Evolutionary conservation across 2,797 vertebrate species (phyloP), one percentile per base, ranked within the genome.

Genomic region (Parotocinclus haroldoi): DNA sequence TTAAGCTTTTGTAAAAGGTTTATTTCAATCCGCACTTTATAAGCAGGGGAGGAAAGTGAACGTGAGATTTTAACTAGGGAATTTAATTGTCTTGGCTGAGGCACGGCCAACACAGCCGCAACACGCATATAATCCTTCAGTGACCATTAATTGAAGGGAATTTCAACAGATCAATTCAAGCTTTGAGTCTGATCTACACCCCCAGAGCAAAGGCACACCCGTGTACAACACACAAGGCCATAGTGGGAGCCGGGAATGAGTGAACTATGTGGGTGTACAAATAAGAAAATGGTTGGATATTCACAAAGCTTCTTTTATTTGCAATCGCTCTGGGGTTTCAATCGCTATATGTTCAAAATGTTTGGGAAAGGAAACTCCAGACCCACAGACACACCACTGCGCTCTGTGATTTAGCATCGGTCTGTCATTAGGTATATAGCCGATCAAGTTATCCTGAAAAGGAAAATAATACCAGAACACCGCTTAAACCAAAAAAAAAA

Each of bases 141-240:
- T 2, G 27, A 27, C 2, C 27, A 40, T 60, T 66, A 68, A 71
- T 58, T 36, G 40, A 69, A 55, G 66, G 45, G 77, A 36, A 36
- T 75, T 79, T 76, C 76, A 82, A 82, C 76, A 80, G 79, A 87
- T 88, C 86, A 88, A 84, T 87, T 72, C 9, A n/a, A 57, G 57
- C 27, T 48, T 38, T 18, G 27, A 42, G n/a, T 45, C 48, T 58
- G 9, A 54, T 42, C 48, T 55, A 63, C 45, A n/a, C 60, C 58
- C 57, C 63, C 56, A 51, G 37, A 44, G 54, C 48, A 60, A 50
- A 60, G 1, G 8, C 74, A 74, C 66, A 53, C 66, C 64, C 66
- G 19, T 58, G 56, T 59, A 36, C 18, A 44, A 58, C 63, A 53
- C 48, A 59, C 72, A 72, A 69, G 69, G 72, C 56, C 68, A 69